Evolutionary conservation across 1,140 invertebrate species (phyloP).

Genomic region (Drosophila gunungcola): DNA sequence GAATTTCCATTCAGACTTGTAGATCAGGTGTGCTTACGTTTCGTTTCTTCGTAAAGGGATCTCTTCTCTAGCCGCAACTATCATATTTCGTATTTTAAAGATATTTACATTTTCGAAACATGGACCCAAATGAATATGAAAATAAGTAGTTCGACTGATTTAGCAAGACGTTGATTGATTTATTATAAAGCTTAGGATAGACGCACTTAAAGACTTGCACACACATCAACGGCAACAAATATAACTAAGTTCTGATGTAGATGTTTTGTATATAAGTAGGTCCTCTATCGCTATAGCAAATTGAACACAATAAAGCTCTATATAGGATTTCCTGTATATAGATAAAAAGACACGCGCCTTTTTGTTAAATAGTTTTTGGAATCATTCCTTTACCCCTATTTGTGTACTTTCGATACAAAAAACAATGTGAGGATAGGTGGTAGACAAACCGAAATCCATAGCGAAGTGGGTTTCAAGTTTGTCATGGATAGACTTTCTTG

Average conservation of each 20-base stretch:
- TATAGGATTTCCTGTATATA: constrained; percentile 51
- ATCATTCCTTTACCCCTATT: not conserved
- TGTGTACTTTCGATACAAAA: constrained; percentile 1
- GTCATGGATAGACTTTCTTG: constrained; percentile 4
- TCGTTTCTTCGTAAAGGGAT: too few species aligned
- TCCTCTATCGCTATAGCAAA: constrained; percentile 50
- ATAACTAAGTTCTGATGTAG: constrained; percentile 1
- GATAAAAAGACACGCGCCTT: constrained; percentile 22
- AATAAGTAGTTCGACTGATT: not conserved
- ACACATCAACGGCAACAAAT: constrained; percentile 22
- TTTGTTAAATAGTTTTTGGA: constrained; percentile 9
- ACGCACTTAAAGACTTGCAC: constrained; percentile 12
- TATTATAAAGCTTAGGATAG: constrained; percentile 38
- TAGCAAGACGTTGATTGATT: constrained; percentile 39
- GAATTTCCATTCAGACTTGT: too few species aligned
- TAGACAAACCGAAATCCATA: not conserved
- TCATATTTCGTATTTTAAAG: not conserved
- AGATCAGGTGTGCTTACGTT: too few species aligned
- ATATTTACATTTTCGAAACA: not conserved
- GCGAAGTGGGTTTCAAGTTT: not conserved
- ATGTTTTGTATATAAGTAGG: constrained; percentile 17
- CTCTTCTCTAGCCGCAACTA: too few species aligned
- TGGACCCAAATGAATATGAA: not conserved
- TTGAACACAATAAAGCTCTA: constrained; percentile 82
- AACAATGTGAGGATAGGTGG: constrained; percentile 1